A percentile compares a stretch with the other conserved stretches of the same genome.
These are phyloP conservation scores for Cerastoderma edule DNA, from an alignment of 2,888 invertebrate species.

Conservation along the genomic window DNA sequence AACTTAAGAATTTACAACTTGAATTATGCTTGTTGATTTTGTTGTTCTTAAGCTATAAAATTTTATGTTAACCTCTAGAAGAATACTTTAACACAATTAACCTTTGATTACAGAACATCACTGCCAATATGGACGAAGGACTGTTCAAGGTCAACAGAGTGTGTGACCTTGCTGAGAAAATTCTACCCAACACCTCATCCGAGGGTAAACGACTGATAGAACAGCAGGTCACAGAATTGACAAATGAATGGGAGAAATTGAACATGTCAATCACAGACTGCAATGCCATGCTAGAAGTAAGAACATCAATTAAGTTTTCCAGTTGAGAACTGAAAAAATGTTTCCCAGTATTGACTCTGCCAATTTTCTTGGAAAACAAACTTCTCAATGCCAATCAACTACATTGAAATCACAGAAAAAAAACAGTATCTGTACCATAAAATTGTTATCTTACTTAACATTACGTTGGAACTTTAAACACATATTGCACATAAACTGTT, in stretches of 20 bases:
- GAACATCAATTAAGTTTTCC: not conserved
- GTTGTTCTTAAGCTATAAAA: too few relatives aligned
- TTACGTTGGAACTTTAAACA: too few relatives aligned
- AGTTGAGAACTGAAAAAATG: not conserved
- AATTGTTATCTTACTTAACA: too few relatives aligned
- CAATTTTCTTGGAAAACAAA: too few relatives aligned
- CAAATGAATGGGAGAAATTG: constrained; percentile 95
- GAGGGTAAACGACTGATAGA: constrained; percentile 78
- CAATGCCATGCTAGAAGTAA: constrained; percentile 90
- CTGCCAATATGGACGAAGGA: constrained; percentile 85
- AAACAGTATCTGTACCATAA: too few relatives aligned
- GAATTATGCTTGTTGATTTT: too few relatives aligned
- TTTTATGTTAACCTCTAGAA: too few relatives aligned
- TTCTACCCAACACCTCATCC: constrained; percentile 74
- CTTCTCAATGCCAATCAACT: too few relatives aligned
- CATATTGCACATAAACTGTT: too few relatives aligned
- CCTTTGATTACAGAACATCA: constrained; percentile 82
- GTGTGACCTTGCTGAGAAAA: constrained; percentile 79
- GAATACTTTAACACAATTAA: too few relatives aligned
- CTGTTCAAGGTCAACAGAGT: constrained; percentile 91
- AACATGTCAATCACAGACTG: constrained; percentile 94
- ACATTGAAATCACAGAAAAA: too few relatives aligned
- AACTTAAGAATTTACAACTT: too few relatives aligned
- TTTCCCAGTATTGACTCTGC: not conserved
- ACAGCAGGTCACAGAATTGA: constrained; percentile 85